Evolutionary conservation across 2,113 vertebrate genomes (phyloP).

Genomic region (Trachemys scripta): DNA sequence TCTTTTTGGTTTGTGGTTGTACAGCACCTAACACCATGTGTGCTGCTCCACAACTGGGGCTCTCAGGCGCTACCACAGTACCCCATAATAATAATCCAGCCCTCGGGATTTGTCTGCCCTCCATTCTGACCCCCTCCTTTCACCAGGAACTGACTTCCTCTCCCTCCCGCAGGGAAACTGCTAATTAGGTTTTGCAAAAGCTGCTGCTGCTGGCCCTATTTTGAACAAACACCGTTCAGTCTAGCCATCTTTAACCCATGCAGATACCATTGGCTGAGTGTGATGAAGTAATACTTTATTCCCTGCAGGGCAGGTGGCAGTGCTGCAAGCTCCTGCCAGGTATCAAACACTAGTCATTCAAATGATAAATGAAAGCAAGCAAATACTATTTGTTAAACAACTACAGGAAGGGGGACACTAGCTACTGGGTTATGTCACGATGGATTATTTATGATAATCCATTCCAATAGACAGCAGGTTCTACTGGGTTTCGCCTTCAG

Average conservation of each 20-base stretch:
- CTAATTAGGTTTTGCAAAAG: neutral
- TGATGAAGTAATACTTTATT: neutral
- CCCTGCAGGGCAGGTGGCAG: neutral
- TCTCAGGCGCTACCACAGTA: neutral
- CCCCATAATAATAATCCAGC: neutral
- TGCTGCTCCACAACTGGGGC: neutral
- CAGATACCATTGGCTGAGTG: neutral
- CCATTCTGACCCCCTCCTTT: neutral
- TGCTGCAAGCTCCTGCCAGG: neutral
- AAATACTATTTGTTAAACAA: neutral
- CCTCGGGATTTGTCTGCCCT: neutral
- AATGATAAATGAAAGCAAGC: neutral
- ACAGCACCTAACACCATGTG: neutral
- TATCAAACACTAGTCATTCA: neutral
- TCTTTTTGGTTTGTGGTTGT: neutral
- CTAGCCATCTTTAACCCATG: neutral
- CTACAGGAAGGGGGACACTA: neutral
- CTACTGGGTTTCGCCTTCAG: conserved; percentile 11
- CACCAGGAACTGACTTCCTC: neutral
- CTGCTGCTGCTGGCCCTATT: neutral
- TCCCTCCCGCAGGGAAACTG: neutral
- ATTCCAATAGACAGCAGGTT: conserved; percentile 47
- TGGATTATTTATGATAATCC: conserved; percentile 77
- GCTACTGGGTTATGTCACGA: conserved; percentile 21
- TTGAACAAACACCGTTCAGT: neutral